These are phyloP conservation scores for Lanistes nyassanus DNA, from an alignment of 1,140 invertebrate species.

Conservation along the genomic window DNA sequence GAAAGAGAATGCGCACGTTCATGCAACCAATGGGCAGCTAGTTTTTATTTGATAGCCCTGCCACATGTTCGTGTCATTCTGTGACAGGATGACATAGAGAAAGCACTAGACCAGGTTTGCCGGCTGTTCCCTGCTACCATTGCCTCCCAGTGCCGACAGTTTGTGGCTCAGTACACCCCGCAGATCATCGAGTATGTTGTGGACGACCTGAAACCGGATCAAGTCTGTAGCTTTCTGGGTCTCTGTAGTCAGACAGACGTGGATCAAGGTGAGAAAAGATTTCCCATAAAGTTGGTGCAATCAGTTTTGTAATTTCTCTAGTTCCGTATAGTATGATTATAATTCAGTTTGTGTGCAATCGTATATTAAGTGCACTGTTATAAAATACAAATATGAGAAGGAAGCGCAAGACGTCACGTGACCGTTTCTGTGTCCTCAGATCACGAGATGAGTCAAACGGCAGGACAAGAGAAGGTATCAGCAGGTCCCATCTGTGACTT, in stretches of 20 bases:
- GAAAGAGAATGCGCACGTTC: no score
- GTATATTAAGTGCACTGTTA: no score
- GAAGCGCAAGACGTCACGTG: no score
- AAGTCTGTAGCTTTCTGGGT: slow-evolving; percentile 28
- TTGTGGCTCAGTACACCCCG: slow-evolving; percentile 32
- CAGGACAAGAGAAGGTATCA: neutral
- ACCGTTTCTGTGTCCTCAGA: no score
- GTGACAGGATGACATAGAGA: slow-evolving; percentile 24
- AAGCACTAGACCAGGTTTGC: slow-evolving; percentile 37
- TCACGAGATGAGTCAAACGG: neutral
- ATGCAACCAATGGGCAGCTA: no score
- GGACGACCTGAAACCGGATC: slow-evolving; percentile 26
- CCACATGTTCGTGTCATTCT: no score
- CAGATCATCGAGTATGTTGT: slow-evolving; percentile 31
- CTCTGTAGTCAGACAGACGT: slow-evolving; percentile 16
- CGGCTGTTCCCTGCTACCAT: slow-evolving; percentile 27
- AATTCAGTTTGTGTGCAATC: no score
- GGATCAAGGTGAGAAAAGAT: neutral
- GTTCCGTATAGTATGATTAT: no score
- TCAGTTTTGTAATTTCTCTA: no score
- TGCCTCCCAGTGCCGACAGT: slow-evolving; percentile 23
- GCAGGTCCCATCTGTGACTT: neutral
- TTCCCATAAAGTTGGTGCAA: no score
- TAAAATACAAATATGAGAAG: no score
- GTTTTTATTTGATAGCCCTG: no score